A percentile compares a stretch with the other conserved stretches of the same genome.
Conservation (phyloP, 2,113 vertebrate genomes). For the Pao palembangensis region DNA sequence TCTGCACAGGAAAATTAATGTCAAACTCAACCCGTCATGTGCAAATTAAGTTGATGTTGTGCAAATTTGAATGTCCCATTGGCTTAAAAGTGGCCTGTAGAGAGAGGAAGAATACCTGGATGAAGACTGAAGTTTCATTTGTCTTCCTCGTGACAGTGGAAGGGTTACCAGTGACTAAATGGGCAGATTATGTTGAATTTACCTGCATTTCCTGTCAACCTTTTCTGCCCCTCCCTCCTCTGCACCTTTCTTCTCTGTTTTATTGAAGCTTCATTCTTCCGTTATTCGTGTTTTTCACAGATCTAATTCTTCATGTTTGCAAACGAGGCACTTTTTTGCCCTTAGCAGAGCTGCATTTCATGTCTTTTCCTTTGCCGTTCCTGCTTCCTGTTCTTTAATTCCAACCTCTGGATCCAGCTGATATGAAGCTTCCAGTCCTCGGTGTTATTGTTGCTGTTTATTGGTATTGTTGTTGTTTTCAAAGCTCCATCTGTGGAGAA, state of each 20-base stretch:
- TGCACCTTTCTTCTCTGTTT: slow-evolving; percentile 9
- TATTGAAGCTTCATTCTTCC: slow-evolving; percentile 27
- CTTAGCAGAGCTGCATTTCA: not conserved
- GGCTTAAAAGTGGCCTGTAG: slow-evolving; percentile 24
- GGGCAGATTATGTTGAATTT: slow-evolving; percentile 70
- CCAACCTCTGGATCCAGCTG: slow-evolving; percentile 68
- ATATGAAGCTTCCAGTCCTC: slow-evolving; percentile 60
- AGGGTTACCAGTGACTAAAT: slow-evolving; percentile 71
- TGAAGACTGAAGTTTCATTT: slow-evolving; percentile 44
- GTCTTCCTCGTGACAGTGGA: slow-evolving; percentile 60
- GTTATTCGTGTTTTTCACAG: slow-evolving; percentile 31
- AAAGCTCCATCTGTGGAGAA: slow-evolving; percentile 69
- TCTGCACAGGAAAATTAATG: not conserved
- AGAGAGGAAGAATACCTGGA: slow-evolving; percentile 30
- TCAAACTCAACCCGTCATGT: slow-evolving; percentile 12
- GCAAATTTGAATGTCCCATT: slow-evolving; percentile 33
- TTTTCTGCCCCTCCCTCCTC: slow-evolving; percentile 24
- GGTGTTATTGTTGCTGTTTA: slow-evolving; percentile 67
- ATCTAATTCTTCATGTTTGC: slow-evolving; percentile 28
- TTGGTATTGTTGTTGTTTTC: slow-evolving; percentile 73
- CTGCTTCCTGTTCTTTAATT: slow-evolving; percentile 57
- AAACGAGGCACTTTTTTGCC: slow-evolving; percentile 7
- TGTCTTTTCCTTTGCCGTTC: slow-evolving; percentile 46
- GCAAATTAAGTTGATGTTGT: slow-evolving; percentile 23
- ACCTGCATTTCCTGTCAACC: slow-evolving; percentile 56